Conservation (phyloP, 2,888 invertebrate genomes). For the Phorcus lineatus region DNA sequence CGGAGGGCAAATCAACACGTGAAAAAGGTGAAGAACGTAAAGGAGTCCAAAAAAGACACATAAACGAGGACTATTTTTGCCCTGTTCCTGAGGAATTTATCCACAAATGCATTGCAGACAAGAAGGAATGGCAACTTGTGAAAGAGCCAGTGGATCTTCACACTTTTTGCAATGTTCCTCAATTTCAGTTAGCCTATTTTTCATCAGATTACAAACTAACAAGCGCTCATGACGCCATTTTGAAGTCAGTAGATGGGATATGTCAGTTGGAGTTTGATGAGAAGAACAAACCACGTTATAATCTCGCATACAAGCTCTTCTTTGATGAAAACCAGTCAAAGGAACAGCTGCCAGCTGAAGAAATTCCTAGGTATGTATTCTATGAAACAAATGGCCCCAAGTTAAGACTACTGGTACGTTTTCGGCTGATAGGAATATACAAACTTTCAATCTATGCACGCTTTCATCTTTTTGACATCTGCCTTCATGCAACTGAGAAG, state of each 20-base stretch:
- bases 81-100: conserved; percentile 46
- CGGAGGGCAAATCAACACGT: conserved; percentile 16
- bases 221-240: conserved; percentile 37
- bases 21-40: conserved; percentile 6
- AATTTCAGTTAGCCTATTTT: conserved; percentile 39
- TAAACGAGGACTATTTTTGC: conserved; percentile 44
- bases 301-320: conserved; percentile 41
- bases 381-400: conserved; percentile 28
- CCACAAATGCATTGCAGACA: conserved; percentile 43
- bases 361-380: conserved; percentile 30
- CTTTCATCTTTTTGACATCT: conserved; percentile 49
- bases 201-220: conserved; percentile 33
- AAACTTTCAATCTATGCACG: neutral
- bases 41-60: conserved; percentile 23
- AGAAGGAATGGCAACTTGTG: conserved; percentile 46
- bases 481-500: conserved; percentile 51
- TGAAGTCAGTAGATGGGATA: conserved; percentile 35
- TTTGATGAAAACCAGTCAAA: conserved; percentile 25
- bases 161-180: conserved; percentile 36
- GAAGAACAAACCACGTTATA: conserved; percentile 9
- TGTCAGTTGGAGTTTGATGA: conserved; percentile 35
- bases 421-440: conserved; percentile 25
- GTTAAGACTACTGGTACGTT: conserved; percentile 34
- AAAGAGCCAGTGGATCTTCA: conserved; percentile 33
- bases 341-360: conserved; percentile 11